Base-by-base conservation (phyloP, 2,113 vertebrate genomes). In the Loxodonta africana region DNA sequence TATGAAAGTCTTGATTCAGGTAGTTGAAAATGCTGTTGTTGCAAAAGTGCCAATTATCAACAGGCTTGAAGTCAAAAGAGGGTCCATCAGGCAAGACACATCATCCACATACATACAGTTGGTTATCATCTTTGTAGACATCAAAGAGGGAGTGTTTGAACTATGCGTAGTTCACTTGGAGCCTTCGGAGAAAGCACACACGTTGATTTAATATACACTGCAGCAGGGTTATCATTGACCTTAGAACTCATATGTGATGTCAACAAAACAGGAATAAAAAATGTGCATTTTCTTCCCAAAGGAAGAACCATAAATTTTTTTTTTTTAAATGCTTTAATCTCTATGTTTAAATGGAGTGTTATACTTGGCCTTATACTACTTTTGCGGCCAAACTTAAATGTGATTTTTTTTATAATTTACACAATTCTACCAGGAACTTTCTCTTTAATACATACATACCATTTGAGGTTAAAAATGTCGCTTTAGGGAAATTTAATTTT, bases 31-130 rank as follows among this genome's bases (percentile, higher is more conserved):
- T 60, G 73, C 10, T 94, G 41, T 78, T 69, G 48, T 65, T 69
- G 78, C 60, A 71, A 87, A 4, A 5, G 95, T 91, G 94, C 57
- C 67, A 73, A 73, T 97, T 98, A 97, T 86, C 76, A 97, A 91
- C 92, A 95, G 92, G 83, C 46, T 81, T 87, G 85, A 98, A 97
- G 5, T 95, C 41, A 95, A 74, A 84, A 67, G 53, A 96, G 41
- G 1, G 37, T n/a, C 62, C 90, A 78, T 84, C 65, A 89, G 65
- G 73, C 84, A 96, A 85, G 82, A 83, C 88, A 51, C 67, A 60
- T 94, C 94, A 96, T 95, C 95, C 87, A 21, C 60, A 80, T 92
- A 41, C 33, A 69, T 60, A 82, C 6, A 96, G 71, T 62, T 81
- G 25, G 23, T 95, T 95, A 82, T 87, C 90, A 67, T 81, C 62